Base-by-base conservation (phyloP, 2,797 vertebrate species). In the Tiaroga cobitis region DNA sequence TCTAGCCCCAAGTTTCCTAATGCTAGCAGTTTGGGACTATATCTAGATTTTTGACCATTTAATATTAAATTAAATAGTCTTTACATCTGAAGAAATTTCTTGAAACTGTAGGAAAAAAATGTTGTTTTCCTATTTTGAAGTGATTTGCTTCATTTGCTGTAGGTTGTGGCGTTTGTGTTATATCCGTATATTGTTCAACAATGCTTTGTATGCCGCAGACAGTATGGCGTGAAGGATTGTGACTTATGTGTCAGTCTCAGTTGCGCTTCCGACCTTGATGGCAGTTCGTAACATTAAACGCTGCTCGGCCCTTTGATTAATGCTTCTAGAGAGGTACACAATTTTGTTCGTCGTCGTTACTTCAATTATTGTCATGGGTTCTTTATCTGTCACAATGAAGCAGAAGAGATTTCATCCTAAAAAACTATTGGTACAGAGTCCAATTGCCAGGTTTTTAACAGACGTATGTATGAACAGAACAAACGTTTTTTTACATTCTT, bases 311-410 rank as follows among this genome's bases (percentile, higher is more conserved):
- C 24, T 88, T 74, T 73, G 34, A 49, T 80, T 56, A 70, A 86
- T 84, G 56, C 56, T 51, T 80, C 54, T 24, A 59, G 16, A 73
- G 68, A 80, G 63, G 65, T 78, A 80, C 21, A 6, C 41, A 39
- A 51, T 84, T 74, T 70, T 81, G 63, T 32, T 73, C 37, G 10
- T 56, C 77, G n/a, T 90, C 81, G 10, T 91, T 91, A 90, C 76
- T 81, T 51, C 82, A 89, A 91, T 90, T 89, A 88, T 77, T 19
- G 19, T 88, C 83, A 88, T 65, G 43, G 19, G 26, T 85, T 89
- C 78, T 70, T 82, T 79, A 79, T 90, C 83, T 87, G 88, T 87
- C 91, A 88, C 41, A 68, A 65, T 81, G 39, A 85, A 78, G 85
- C 61, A 43, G 59, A 81, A 69, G 59, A 24, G 65, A 67, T 87